Conservation (phyloP, 1,140 invertebrate genomes). For the Elysia chlorotica region DNA sequence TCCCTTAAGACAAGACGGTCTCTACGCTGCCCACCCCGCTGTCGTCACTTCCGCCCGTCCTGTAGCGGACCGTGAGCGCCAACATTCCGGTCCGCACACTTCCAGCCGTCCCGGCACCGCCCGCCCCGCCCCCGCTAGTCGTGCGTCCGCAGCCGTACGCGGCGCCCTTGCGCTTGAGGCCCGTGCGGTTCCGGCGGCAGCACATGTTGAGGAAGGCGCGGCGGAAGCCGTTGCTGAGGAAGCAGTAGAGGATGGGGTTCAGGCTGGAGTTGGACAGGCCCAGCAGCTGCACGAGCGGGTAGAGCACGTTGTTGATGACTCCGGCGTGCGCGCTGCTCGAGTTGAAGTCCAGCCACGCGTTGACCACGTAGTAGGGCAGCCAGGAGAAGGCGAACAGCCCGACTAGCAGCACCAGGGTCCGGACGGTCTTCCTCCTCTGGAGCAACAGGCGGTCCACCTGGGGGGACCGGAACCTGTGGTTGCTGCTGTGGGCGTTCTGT, state of each 20-base stretch:
- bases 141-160: slow-evolving; percentile 24
- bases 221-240: slow-evolving; percentile 53
- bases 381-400: slow-evolving; percentile 46
- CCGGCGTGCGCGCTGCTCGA: not conserved
- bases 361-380: slow-evolving; percentile 48
- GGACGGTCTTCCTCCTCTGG: slow-evolving; percentile 42
- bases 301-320: slow-evolving; percentile 31
- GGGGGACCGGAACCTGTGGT: slow-evolving; percentile 10
- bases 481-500: too few relatives aligned
- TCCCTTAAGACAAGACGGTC: slow-evolving; percentile 26
- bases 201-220: slow-evolving; percentile 45
- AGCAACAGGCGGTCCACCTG: slow-evolving; percentile 32
- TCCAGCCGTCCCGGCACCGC: slow-evolving; percentile 16
- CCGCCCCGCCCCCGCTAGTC: slow-evolving; percentile 27
- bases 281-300: slow-evolving; percentile 62
- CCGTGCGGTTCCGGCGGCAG: slow-evolving; percentile 23
- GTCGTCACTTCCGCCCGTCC: slow-evolving; percentile 26
- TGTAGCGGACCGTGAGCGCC: too few relatives aligned
- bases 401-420: slow-evolving; percentile 43
- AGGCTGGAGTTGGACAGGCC: slow-evolving; percentile 67
- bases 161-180: slow-evolving; percentile 18
- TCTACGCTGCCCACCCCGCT: slow-evolving; percentile 31
- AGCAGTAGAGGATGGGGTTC: slow-evolving; percentile 56
- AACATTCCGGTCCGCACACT: too few relatives aligned
- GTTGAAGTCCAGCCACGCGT: slow-evolving; percentile 48